Percentiles rank a stretch among this genome's conserved stretches.
Evolutionary conservation across 2,113 vertebrate species (phyloP).

Genomic region (Climacteris rufus): DNA sequence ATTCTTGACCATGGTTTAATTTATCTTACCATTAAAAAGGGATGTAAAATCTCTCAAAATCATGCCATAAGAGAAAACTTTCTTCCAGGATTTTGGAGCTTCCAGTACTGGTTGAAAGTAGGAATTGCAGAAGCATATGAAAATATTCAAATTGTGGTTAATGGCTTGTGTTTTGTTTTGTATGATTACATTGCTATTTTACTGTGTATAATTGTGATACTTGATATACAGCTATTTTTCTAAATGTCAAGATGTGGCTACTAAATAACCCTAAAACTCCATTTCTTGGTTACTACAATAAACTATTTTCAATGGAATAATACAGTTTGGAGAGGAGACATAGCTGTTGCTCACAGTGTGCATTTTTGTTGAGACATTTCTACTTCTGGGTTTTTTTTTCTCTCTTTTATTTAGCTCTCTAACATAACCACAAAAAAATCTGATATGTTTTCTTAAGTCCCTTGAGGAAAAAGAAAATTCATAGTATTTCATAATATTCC

Average conservation of each 20-base stretch:
- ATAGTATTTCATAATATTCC: not conserved
- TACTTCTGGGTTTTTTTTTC: not conserved
- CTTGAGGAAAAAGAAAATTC: not conserved
- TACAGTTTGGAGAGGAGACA: not conserved
- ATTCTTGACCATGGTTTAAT: not conserved
- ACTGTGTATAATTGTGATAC: constrained; percentile 13
- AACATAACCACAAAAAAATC: not conserved
- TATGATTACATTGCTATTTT: not conserved
- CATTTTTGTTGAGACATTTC: constrained; percentile 4
- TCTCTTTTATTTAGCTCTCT: not conserved
- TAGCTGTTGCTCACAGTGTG: not conserved
- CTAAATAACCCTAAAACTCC: constrained; percentile 6
- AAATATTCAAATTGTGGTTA: constrained; percentile 34
- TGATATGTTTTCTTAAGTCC: not conserved
- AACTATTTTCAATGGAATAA: constrained; percentile 16
- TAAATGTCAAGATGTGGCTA: constrained; percentile 42
- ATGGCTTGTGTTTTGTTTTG: constrained; percentile 7
- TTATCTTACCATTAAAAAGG: not conserved
- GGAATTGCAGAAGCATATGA: not conserved
- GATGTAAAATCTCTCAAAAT: not conserved
- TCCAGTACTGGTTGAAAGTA: not conserved
- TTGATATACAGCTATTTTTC: constrained; percentile 36
- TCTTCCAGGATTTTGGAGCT: not conserved
- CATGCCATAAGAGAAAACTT: not conserved
- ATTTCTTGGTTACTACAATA: not conserved